Evolutionary conservation across 2,797 vertebrate species (phyloP).

Genomic region (Danionella dracula): DNA sequence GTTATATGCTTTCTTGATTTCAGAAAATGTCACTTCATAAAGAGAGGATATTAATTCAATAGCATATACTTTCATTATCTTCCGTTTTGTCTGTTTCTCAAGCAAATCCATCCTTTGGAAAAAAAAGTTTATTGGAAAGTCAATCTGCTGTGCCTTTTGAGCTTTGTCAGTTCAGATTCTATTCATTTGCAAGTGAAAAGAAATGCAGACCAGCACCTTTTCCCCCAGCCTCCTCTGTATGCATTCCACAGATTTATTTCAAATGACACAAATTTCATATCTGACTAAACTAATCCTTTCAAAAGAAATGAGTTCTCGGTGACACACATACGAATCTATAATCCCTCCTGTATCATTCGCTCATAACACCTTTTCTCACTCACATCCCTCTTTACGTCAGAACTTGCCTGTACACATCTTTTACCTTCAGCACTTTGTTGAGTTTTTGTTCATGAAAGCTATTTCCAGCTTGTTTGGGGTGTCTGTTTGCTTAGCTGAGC

Average conservation of each 20-base stretch:
- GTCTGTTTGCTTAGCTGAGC: conserved; percentile 11
- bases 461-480: conserved; percentile 23
- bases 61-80: too few relatives aligned
- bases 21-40: too few relatives aligned
- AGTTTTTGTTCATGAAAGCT: conserved; percentile 2
- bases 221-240: neutral
- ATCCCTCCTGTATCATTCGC: conserved; percentile 19
- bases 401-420: conserved; percentile 13
- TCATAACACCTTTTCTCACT: conserved; percentile 3
- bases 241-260: neutral
- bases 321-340: neutral
- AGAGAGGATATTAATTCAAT: too few relatives aligned
- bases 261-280: neutral
- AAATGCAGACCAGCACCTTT: neutral
- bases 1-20: too few relatives aligned
- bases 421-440: conserved; percentile 9
- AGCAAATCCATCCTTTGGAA: too few relatives aligned
- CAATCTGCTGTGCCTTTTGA: neutral
- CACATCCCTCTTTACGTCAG: neutral
- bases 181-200: neutral
- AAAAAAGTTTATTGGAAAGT: too few relatives aligned
- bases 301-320: neutral
- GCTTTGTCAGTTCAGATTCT: neutral
- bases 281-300: neutral
- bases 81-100: too few relatives aligned